These are phyloP conservation scores for Phoxinus dragarum DNA, from an alignment of 2,797 vertebrate genomes.

Conservation along the genomic window DNA sequence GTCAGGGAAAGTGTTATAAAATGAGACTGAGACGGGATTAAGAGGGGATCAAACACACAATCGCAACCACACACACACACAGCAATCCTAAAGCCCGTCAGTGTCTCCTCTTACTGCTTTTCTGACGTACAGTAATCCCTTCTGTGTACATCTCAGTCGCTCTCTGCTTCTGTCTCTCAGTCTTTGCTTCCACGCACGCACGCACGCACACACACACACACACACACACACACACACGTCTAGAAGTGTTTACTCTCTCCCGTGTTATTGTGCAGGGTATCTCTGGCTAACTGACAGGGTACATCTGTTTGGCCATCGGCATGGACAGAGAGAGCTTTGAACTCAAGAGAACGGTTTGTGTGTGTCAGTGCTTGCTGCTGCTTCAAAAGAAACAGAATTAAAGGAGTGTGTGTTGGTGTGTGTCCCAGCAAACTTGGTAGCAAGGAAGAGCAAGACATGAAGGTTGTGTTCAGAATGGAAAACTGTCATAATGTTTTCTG, in stretches of 20 bases:
- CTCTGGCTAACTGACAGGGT: conserved; percentile 47
- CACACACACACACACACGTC: not conserved
- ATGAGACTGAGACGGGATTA: conserved; percentile 57
- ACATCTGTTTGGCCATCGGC: conserved; percentile 61
- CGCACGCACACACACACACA: not conserved
- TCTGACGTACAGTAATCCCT: conserved; percentile 42
- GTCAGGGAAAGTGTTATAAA: conserved; percentile 52
- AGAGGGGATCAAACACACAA: conserved; percentile 48
- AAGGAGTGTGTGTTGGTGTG: conserved; percentile 21
- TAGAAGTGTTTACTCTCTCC: conserved; percentile 46
- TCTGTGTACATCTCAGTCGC: conserved; percentile 30
- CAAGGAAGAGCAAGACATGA: conserved; percentile 3
- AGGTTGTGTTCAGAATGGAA: conserved; percentile 28
- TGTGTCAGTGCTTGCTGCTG: conserved; percentile 33
- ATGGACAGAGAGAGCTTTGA: conserved; percentile 53
- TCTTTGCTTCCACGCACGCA: not conserved
- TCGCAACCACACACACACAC: not conserved
- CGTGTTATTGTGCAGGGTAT: conserved; percentile 40
- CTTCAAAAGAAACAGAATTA: conserved; percentile 38
- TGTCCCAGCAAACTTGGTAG: conserved; percentile 17
- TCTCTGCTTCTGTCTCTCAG: conserved; percentile 19
- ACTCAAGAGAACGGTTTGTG: conserved; percentile 41
- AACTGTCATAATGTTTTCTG: not conserved
- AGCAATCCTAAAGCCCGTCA: conserved; percentile 23
- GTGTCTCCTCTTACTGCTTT: conserved; percentile 25